Percentiles rank a stretch among this genome's conserved stretches.
phyloP scores from a whole-genome alignment of 1,140 invertebrate species.

The Nomia melanderi region DNA sequence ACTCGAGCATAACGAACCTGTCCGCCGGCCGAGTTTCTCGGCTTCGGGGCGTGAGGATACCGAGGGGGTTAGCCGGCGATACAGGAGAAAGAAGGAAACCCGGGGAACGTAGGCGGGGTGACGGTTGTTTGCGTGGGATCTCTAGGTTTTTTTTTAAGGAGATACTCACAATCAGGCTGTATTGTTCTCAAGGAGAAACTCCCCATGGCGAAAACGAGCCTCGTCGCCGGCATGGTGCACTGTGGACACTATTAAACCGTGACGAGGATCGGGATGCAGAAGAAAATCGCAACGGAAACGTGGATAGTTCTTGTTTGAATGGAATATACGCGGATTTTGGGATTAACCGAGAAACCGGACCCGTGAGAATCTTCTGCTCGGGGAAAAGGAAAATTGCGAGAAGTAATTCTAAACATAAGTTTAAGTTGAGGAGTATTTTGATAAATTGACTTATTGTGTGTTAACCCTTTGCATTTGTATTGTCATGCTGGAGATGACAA shows the following conservation, averaged over 20 bases:
- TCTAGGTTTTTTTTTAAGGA: conserved; percentile 66
- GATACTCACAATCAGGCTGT: conserved; percentile 70
- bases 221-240: conserved; percentile 59
- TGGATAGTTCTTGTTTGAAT: background rate
- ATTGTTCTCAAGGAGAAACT: conserved; percentile 72
- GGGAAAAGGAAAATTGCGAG: too few relatives aligned
- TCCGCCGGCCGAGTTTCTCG: conserved; percentile 25
- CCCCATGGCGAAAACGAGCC: conserved; percentile 73
- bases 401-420: too few relatives aligned
- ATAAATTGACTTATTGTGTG: too few relatives aligned
- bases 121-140: conserved; percentile 47
- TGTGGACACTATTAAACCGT: conserved; percentile 20
- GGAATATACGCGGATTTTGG: too few relatives aligned
- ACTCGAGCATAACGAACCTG: conserved; percentile 54
- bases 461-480: too few relatives aligned
- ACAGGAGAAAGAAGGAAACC: background rate
- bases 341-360: too few relatives aligned
- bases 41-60: conserved; percentile 12
- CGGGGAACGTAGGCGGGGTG: background rate
- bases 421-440: too few relatives aligned
- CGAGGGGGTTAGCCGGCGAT: background rate
- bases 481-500: too few relatives aligned
- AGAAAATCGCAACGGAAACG: background rate
- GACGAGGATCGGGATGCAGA: conserved; percentile 61
- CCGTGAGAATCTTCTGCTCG: too few relatives aligned